Evolutionary conservation across 1,140 invertebrate species (phyloP).

Genomic region (Sycophila sp.): DNA sequence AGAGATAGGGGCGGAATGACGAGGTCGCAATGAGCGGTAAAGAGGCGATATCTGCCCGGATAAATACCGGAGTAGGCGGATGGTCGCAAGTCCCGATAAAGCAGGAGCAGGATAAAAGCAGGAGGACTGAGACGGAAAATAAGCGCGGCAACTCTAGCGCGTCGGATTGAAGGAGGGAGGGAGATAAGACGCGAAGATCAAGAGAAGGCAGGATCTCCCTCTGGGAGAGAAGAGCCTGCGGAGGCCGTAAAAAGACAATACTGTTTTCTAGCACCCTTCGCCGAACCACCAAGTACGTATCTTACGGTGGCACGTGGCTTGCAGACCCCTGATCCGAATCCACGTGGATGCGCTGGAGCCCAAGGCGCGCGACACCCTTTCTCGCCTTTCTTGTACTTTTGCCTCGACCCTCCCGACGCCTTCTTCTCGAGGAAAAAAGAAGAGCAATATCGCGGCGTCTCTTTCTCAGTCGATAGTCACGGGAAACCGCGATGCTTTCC

Average conservation of each 20-base stretch:
- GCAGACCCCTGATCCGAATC: neutral
- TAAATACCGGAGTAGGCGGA: neutral
- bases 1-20: constrained; percentile 65
- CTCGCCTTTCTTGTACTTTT: constrained; percentile 5
- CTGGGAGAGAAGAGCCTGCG: constrained; percentile 49
- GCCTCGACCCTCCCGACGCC: neutral
- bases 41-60: constrained; percentile 62
- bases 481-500: constrained; percentile 26
- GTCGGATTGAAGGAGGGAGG: constrained; percentile 9
- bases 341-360: constrained; percentile 15
- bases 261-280: constrained; percentile 49
- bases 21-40: constrained; percentile 67
- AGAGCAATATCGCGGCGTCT: too few relatives aligned
- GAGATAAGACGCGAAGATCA: constrained; percentile 30
- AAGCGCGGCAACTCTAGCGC: constrained; percentile 18
- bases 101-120: too few relatives aligned
- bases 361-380: neutral
- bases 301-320: constrained; percentile 7
- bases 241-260: constrained; percentile 63
- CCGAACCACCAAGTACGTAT: constrained; percentile 3
- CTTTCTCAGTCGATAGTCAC: neutral
- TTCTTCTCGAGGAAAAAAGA: neutral
- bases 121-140: constrained; percentile 43
- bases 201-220: too few relatives aligned
- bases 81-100: too few relatives aligned